Evolutionary conservation across 2,888 invertebrate species (phyloP).

Genomic region (Isotomurus palustris): DNA sequence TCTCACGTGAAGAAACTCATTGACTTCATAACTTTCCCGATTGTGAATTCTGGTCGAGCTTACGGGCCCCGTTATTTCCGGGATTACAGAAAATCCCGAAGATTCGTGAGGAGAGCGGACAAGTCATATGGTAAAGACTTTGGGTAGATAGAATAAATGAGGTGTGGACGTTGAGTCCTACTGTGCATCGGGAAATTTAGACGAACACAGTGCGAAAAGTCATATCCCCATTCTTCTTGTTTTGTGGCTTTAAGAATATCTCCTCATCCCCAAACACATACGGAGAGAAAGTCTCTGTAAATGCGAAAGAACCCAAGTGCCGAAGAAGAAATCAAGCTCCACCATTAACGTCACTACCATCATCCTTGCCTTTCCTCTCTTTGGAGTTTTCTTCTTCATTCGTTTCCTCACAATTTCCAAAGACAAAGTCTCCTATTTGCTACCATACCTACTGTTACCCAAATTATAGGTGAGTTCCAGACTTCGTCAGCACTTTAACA

Average conservation of each 20-base stretch:
- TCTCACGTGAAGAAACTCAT: constrained; percentile 9
- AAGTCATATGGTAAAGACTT: neutral
- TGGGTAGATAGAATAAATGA: constrained; percentile 11
- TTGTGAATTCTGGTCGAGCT: constrained; percentile 3
- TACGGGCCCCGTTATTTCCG: constrained; percentile 1
- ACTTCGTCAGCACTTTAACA: constrained; percentile 13
- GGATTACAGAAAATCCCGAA: constrained; percentile 5
- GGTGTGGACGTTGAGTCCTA: constrained; percentile 1
- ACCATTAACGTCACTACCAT: neutral
- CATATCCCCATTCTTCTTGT: neutral
- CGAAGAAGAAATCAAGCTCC: neutral
- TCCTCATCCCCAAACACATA: too few species aligned
- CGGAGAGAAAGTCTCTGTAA: too few species aligned
- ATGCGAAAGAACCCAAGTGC: neutral
- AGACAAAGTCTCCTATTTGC: neutral
- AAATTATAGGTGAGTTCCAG: constrained; percentile 7
- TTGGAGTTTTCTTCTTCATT: neutral
- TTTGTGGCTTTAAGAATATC: constrained; percentile 1
- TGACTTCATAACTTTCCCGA: constrained; percentile 12
- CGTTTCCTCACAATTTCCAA: neutral
- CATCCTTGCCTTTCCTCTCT: neutral
- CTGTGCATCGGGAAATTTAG: neutral
- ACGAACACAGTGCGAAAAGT: neutral
- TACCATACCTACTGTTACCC: too few species aligned
- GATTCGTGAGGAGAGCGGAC: neutral